Conservation (phyloP, 1,140 invertebrate species). For the Colletes gigas region DNA sequence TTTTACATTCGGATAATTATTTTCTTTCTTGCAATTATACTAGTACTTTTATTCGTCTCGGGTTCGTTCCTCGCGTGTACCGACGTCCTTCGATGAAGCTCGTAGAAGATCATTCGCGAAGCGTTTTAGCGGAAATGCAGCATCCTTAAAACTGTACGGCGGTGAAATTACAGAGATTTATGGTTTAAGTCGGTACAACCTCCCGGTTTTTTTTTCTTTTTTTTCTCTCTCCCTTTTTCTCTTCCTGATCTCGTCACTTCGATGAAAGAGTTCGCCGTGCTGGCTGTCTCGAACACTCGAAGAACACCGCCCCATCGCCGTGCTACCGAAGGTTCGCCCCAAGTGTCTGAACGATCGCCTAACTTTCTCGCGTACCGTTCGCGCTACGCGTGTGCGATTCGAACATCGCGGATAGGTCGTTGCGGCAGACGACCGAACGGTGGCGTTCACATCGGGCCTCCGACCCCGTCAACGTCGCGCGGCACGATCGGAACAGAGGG, state of each 20-base stretch:
- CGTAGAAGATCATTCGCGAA: conserved; percentile 42
- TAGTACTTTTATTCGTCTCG: neutral
- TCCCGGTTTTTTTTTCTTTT: neutral
- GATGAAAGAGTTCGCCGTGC: conserved; percentile 19
- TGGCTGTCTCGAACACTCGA: neutral
- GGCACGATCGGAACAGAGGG: no score
- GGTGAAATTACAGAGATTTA: conserved; percentile 20
- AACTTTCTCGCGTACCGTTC: no score
- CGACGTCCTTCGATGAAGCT: conserved; percentile 23
- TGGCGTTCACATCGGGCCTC: no score
- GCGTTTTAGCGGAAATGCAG: conserved; percentile 34
- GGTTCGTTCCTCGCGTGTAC: conserved; percentile 2
- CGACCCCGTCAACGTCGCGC: no score
- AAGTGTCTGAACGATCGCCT: no score
- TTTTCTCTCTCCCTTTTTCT: neutral
- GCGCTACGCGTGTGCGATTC: no score
- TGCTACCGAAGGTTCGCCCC: no score
- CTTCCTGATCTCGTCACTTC: neutral
- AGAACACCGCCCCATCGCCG: neutral
- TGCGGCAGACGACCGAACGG: no score
- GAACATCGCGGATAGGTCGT: no score
- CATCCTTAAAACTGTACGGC: conserved; percentile 21
- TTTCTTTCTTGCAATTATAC: neutral
- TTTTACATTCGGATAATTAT: neutral
- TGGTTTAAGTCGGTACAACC: neutral